phyloP scores from a whole-genome alignment of 2,888 invertebrate species.

The Orthonevra nobilis region DNA sequence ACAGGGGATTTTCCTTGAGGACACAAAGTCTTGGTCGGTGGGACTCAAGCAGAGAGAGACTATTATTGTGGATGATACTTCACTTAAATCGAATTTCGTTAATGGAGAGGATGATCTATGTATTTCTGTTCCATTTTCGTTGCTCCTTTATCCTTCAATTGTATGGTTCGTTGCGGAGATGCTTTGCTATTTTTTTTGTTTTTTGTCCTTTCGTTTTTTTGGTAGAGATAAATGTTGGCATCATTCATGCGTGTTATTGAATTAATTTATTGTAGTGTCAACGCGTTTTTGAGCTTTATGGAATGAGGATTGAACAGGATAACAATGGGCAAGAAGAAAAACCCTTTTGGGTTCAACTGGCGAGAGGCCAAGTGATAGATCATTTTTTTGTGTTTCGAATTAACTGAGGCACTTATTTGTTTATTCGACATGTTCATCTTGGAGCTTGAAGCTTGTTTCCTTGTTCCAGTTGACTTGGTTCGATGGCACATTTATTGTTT shows the following conservation, averaged over 20 bases:
- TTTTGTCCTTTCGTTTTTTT: background rate
- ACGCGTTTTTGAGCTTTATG: too few species aligned
- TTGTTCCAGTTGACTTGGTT: too few species aligned
- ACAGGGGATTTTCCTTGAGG: slow-evolving; percentile 26
- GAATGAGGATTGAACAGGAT: too few species aligned
- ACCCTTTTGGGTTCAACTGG: too few species aligned
- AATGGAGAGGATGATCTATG: slow-evolving; percentile 49
- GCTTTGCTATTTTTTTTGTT: background rate
- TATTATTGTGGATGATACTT: slow-evolving; percentile 50
- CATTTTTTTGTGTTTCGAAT: too few species aligned
- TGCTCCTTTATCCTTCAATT: slow-evolving; percentile 38
- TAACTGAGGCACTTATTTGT: too few species aligned
- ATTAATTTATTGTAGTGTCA: slow-evolving; percentile 45
- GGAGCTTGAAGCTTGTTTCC: too few species aligned
- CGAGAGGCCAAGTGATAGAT: background rate
- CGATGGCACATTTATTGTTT: too few species aligned
- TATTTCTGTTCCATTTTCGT: slow-evolving; percentile 23
- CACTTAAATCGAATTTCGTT: slow-evolving; percentile 56
- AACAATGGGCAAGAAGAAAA: too few species aligned
- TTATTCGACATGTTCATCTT: too few species aligned
- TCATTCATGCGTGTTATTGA: slow-evolving; percentile 50
- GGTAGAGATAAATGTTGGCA: slow-evolving; percentile 19
- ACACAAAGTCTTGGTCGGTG: slow-evolving; percentile 20
- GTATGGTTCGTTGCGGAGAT: too few species aligned
- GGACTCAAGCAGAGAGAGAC: slow-evolving; percentile 9